A percentile compares a stretch with the other conserved stretches of the same genome.
phyloP scores from a whole-genome alignment of 1,140 invertebrate species.

The Acyrthosiphon pisum region DNA sequence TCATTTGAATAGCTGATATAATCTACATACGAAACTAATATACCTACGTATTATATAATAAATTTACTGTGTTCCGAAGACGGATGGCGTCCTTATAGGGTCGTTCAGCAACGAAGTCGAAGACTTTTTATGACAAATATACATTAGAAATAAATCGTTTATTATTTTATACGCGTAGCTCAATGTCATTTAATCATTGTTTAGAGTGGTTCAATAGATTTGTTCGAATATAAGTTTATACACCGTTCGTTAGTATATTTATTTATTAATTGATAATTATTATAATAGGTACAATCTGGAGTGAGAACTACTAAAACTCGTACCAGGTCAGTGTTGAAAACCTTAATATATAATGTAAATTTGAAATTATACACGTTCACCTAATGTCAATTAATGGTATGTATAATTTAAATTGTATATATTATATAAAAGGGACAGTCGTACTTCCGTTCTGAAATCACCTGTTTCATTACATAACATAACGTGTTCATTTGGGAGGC shows the following conservation, averaged over 20 bases:
- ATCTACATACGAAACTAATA: neutral
- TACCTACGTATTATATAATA: neutral
- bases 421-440: neutral
- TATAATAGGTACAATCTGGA: too few species aligned
- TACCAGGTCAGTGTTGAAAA: neutral
- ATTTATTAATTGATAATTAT: too few species aligned
- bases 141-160: neutral
- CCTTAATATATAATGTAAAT: neutral
- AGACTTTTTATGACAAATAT: neutral
- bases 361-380: neutral
- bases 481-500: neutral
- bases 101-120: neutral
- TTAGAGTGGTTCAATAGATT: neutral
- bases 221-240: neutral
- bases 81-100: neutral
- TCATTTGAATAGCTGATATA: neutral
- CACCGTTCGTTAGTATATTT: too few species aligned
- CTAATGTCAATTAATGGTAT: neutral
- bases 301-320: neutral
- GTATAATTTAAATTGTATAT: neutral
- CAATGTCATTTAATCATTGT: neutral
- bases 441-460: too few species aligned
- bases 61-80: neutral
- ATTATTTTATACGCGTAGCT: neutral
- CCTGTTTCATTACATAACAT: neutral